These are phyloP conservation scores for Dyspetes luteomarginatus DNA, from an alignment of 2,888 invertebrate species.

Conservation along the genomic window DNA sequence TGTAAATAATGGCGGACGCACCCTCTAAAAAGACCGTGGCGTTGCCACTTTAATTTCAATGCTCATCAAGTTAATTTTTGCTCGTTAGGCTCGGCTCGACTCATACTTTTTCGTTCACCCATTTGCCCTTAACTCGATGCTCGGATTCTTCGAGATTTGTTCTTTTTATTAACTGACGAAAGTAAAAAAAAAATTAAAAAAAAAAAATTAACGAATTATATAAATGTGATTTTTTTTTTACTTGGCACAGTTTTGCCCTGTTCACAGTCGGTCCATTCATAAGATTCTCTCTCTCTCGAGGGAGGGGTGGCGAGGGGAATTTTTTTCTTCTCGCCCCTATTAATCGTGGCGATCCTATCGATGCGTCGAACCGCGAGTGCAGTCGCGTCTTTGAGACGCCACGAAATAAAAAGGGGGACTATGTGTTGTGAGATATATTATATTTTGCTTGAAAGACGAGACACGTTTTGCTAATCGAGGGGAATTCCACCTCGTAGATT, in stretches of 20 bases:
- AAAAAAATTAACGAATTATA: neutral
- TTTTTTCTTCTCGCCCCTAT: slow-evolving; percentile 8
- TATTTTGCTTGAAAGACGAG: slow-evolving; percentile 18
- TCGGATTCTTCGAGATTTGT: neutral
- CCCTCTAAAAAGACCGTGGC: slow-evolving; percentile 50
- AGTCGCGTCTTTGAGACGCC: slow-evolving; percentile 38
- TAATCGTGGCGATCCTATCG: slow-evolving; percentile 51
- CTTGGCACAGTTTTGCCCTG: neutral
- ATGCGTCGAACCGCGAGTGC: slow-evolving; percentile 2
- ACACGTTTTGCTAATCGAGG: neutral
- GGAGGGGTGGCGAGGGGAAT: too few relatives aligned
- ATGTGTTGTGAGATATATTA: neutral
- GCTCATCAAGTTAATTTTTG: slow-evolving; percentile 70
- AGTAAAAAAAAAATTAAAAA: neutral
- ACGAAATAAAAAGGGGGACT: neutral
- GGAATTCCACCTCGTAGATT: slow-evolving; percentile 18
- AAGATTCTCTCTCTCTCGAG: neutral
- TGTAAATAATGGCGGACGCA: slow-evolving; percentile 67
- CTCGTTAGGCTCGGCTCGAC: slow-evolving; percentile 44
- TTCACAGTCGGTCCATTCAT: slow-evolving; percentile 22
- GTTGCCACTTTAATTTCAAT: slow-evolving; percentile 68
- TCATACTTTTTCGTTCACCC: slow-evolving; percentile 24
- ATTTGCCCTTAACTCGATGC: neutral
- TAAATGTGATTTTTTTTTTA: slow-evolving; percentile 21
- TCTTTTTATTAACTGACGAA: neutral